A percentile compares a stretch with the other conserved stretches of the same genome.
Evolutionary conservation across 2,888 invertebrate genomes (phyloP).

Genomic region (Campoletis raptor): DNA sequence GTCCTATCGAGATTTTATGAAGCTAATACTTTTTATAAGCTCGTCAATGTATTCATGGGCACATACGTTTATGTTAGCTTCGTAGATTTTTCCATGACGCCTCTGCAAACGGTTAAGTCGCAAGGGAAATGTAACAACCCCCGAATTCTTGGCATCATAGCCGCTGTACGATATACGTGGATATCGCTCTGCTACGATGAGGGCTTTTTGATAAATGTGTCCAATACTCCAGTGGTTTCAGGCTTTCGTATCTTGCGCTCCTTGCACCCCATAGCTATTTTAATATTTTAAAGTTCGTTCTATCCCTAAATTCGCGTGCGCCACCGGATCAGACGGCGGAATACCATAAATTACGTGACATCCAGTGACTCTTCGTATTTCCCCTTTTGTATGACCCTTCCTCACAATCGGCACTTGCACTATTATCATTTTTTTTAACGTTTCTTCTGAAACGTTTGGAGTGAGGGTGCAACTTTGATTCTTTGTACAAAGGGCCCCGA

Average conservation of each 20-base stretch:
- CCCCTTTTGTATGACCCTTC: slow-evolving; percentile 20
- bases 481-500: slow-evolving; percentile 37
- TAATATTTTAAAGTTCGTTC: slow-evolving; percentile 80
- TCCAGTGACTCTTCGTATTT: slow-evolving; percentile 41
- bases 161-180: slow-evolving; percentile 61
- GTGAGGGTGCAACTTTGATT: slow-evolving; percentile 55
- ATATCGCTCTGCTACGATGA: slow-evolving; percentile 51
- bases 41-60: slow-evolving; percentile 76
- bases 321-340: slow-evolving; percentile 77
- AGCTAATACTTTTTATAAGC: slow-evolving; percentile 64
- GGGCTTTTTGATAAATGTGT: slow-evolving; percentile 69
- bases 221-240: slow-evolving; percentile 74
- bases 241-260: slow-evolving; percentile 74
- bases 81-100: slow-evolving; percentile 28
- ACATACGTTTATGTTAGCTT: slow-evolving; percentile 60
- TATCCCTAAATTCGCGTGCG: slow-evolving; percentile 77
- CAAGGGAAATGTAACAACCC: slow-evolving; percentile 56
- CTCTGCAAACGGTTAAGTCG: slow-evolving; percentile 44
- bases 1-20: slow-evolving; percentile 60
- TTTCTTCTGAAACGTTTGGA: slow-evolving; percentile 17
- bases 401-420: slow-evolving; percentile 51
- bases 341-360: slow-evolving; percentile 77
- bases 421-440: slow-evolving; percentile 42
- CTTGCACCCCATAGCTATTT: slow-evolving; percentile 75
- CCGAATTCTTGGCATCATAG: slow-evolving; percentile 37